phyloP scores from a whole-genome alignment of 2,113 vertebrate genomes.

The Glaucidium brasilianum region DNA sequence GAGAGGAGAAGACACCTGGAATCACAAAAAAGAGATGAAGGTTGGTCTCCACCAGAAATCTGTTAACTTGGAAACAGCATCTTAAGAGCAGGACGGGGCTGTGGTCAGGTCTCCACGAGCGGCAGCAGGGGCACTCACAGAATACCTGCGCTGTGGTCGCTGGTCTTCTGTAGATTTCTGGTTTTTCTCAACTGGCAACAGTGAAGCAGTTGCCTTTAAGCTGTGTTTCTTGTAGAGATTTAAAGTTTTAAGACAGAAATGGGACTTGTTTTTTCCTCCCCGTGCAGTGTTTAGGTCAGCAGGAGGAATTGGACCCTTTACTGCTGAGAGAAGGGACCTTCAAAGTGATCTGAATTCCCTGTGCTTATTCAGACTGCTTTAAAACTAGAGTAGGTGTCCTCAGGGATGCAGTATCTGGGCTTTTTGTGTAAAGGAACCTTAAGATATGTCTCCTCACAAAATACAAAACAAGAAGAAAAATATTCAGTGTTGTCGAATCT shows the following conservation, averaged over 20 bases:
- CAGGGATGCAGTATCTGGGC: background rate
- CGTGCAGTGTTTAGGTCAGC: background rate
- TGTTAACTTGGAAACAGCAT: background rate
- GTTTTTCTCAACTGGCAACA: background rate
- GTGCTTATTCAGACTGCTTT: background rate
- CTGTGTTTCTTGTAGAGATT: background rate
- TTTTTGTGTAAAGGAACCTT: background rate
- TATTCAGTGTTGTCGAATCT: background rate
- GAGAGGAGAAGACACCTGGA: background rate
- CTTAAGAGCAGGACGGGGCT: background rate
- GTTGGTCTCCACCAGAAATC: background rate
- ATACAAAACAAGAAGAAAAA: background rate
- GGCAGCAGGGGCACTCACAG: background rate
- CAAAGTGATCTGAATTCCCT: background rate
- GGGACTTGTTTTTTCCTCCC: background rate
- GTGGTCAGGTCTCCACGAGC: background rate
- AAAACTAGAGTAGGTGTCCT: background rate
- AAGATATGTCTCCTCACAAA: background rate
- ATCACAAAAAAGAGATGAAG: background rate
- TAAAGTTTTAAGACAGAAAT: background rate
- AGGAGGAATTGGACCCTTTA: background rate
- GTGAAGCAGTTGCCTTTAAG: background rate
- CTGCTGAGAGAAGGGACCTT: background rate
- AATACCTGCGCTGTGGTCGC: fast-evolving
- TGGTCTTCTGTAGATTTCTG: background rate